Conservation (phyloP, 2,888 invertebrate genomes). For the Brachyopa scutellaris region DNA sequence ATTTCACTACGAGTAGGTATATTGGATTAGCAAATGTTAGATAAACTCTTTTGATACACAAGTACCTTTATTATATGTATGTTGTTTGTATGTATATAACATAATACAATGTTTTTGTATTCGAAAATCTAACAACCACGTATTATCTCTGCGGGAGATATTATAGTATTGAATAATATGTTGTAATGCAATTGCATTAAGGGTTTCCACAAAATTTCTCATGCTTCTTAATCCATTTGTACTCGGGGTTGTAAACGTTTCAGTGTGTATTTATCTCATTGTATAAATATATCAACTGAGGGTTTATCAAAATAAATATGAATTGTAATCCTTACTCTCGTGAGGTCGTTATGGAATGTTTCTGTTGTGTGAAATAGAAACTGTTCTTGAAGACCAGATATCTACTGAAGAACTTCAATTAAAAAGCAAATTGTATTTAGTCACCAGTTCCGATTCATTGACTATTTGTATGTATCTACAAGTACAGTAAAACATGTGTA, state of each 20-base stretch:
- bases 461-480: no score
- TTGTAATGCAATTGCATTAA: slow-evolving; percentile 44
- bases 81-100: background rate
- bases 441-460: no score
- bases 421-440: no score
- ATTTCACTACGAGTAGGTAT: no score
- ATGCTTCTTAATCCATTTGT: slow-evolving; percentile 38
- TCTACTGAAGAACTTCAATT: no score
- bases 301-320: background rate
- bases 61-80: no score
- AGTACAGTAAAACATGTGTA: no score
- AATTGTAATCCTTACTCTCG: background rate
- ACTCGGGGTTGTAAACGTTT: slow-evolving; percentile 15
- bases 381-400: no score
- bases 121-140: slow-evolving; percentile 73
- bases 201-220: slow-evolving; percentile 48
- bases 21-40: background rate
- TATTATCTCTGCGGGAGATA: slow-evolving; percentile 74
- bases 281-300: background rate
- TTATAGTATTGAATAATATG: slow-evolving; percentile 18
- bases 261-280: background rate
- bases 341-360: background rate
- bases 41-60: background rate
- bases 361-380: no score
- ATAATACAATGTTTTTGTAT: slow-evolving; percentile 57